Evolutionary conservation across 2,797 vertebrate genomes (phyloP), one percentile per base, ranked within the genome.

Genomic region (Pangasius macronema): DNA sequence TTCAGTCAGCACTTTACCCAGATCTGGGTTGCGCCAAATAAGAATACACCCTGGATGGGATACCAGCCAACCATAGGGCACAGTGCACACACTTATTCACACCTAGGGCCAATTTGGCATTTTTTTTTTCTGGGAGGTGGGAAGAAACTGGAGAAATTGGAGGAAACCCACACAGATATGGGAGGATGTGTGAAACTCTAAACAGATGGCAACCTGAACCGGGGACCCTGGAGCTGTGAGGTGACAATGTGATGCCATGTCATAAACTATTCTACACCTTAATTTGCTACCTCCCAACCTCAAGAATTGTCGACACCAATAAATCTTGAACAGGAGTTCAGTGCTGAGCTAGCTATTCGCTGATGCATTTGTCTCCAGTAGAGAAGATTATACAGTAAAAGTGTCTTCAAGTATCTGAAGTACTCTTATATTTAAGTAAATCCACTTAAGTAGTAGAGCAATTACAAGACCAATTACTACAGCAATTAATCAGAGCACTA

Each of bases 371-470:
- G 33, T 82, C 55, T 73, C 36, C 36, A 46, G 49, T 42, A 39
- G 67, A 42, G 76, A 57, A 72, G 53, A 70, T 57, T 49, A 82
- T 51, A 36, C 18, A 82, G 7, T 82, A 36, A 46, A 73, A 65
- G 59, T 46, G 59, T 82, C 80, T 63, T 82, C 39, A 63, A 82
- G 59, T 57, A 59, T 42, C 33, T 84, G 83, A 73, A 73, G 83
- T 42, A 84, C 51, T 39, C 33, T 57, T 84, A 53, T 24, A 72
- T 84, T 55, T 76, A 49, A 85, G 83, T 11, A 61, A 85, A 76
- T 84, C 33, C 57, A 82, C 80, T 82, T 63, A 46, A 46, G 59
- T 57, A 14, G 59, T 83, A 27, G 14, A 30, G 33, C 10, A 61
- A 81, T 81, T 80, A 80, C 20, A 11, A 59, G 39, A 65, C n/a